phyloP scores from a whole-genome alignment of 2,888 invertebrate genomes.

The Elegia similella region DNA sequence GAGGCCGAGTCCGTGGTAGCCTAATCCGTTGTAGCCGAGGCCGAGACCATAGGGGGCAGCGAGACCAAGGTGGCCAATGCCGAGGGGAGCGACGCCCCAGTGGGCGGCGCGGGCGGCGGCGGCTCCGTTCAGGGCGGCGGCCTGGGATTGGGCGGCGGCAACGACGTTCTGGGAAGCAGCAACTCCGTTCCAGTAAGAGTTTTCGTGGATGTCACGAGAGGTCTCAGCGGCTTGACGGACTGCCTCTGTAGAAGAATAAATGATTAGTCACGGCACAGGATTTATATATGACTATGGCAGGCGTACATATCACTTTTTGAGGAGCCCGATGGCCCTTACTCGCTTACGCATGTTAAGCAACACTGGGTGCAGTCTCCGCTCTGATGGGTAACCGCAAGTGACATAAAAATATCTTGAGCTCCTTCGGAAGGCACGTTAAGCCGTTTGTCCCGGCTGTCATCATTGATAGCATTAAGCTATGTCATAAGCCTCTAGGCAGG shows the following conservation, averaged over 20 bases:
- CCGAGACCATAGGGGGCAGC: conserved; percentile 32
- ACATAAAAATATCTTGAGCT: too few species aligned
- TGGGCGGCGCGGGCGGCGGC: conserved; percentile 44
- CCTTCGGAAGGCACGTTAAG: too few species aligned
- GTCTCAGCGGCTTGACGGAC: conserved; percentile 56
- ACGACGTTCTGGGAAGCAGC: conserved; percentile 68
- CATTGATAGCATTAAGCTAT: too few species aligned
- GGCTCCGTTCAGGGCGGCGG: conserved; percentile 60
- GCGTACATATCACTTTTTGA: too few species aligned
- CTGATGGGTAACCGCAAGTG: too few species aligned
- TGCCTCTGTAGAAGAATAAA: conserved; percentile 55
- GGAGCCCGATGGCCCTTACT: too few species aligned
- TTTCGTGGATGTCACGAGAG: conserved; percentile 67
- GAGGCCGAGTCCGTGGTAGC: conserved; percentile 34
- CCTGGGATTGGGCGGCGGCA: conserved; percentile 72
- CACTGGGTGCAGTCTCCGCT: too few species aligned
- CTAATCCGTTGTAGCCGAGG: conserved; percentile 23
- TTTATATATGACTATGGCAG: too few species aligned
- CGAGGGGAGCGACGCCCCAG: conserved; percentile 25
- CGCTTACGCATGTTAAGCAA: too few species aligned
- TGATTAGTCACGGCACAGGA: too few species aligned
- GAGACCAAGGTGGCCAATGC: conserved; percentile 27
- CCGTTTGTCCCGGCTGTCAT: too few species aligned
- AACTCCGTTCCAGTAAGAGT: conserved; percentile 68
- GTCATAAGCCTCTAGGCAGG: too few species aligned